Evolutionary conservation across 2,888 invertebrate species (phyloP), one percentile per base, ranked within the genome.

Genomic region (Augiades crinisus): DNA sequence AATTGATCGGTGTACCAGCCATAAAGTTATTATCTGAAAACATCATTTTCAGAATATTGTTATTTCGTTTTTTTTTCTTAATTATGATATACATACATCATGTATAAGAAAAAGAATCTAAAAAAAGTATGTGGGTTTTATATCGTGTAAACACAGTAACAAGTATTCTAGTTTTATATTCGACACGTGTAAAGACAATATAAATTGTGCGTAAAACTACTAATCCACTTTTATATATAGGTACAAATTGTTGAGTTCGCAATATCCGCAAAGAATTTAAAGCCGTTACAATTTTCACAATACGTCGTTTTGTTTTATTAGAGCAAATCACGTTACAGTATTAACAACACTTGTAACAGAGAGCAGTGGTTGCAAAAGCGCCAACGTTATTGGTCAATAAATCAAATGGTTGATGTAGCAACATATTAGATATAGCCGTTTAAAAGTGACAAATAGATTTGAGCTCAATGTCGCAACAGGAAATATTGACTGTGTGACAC

Each of bases 351-450:
- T 36, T n/a, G 38, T 14, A 46, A 38, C 7, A 21, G 30, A 7
- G 38, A 38, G 30, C 30, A 19, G 36, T 27, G 17, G 37, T 47
- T 47, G 47, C 38, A 21, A 47, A 38, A 47, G 10, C 27, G 8
- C 36, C 16, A 24, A 34, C 45, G 38, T 10, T 30, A 37, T 38
- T 31, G 47, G 70, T 62, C 59, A 67, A 77, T 75, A 68, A 71
- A 72, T 76, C 71, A 72, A 67, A 65, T 62, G 58, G 58, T 38
- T 57, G 64, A 67, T 77, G 71, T 54, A 64, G 75, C 58, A 64
- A 69, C 62, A 62, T 60, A 60, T 58, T 64, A 60, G 49, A 47
- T 56, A 58, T 57, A 57, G 49, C 55, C 57, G 21, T 57, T 62
- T 61, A 57, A 61, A 60, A 61, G 62, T 73, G 70, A 76, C 69